These are phyloP conservation scores for Erythrocebus patas DNA, from an alignment of 2,113 vertebrate species.

Conservation along the genomic window DNA sequence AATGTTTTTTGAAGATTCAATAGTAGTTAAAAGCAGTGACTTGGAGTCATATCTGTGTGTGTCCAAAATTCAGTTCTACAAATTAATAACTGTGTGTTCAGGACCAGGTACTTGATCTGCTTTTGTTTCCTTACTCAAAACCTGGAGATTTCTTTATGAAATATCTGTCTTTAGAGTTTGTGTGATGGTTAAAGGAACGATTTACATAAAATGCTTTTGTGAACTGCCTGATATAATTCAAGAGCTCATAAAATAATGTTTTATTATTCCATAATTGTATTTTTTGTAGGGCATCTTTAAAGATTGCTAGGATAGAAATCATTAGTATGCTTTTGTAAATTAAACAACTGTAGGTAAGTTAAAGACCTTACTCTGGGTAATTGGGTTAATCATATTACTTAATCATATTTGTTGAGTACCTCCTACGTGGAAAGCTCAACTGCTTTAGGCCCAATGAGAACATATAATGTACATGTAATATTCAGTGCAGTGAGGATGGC, in stretches of 20 bases:
- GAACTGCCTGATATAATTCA: background rate
- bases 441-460: background rate
- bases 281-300: conserved; percentile 37
- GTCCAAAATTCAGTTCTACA: background rate
- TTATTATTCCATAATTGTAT: background rate
- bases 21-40: background rate
- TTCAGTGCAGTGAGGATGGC: background rate
- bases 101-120: background rate
- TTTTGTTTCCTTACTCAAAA: background rate
- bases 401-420: background rate
- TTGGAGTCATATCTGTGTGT: background rate
- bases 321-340: background rate
- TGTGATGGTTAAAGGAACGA: background rate
- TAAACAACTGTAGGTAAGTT: background rate
- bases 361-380: background rate
- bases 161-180: background rate
- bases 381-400: background rate
- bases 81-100: background rate
- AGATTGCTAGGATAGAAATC: background rate
- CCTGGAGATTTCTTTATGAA: background rate
- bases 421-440: background rate
- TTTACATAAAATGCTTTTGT: background rate
- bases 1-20: background rate
- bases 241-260: background rate
- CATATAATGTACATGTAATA: background rate